Percentiles rank a stretch among this genome's conserved stretches.
phyloP scores from a whole-genome alignment of 2,888 invertebrate species.

The Andrena praecox region DNA sequence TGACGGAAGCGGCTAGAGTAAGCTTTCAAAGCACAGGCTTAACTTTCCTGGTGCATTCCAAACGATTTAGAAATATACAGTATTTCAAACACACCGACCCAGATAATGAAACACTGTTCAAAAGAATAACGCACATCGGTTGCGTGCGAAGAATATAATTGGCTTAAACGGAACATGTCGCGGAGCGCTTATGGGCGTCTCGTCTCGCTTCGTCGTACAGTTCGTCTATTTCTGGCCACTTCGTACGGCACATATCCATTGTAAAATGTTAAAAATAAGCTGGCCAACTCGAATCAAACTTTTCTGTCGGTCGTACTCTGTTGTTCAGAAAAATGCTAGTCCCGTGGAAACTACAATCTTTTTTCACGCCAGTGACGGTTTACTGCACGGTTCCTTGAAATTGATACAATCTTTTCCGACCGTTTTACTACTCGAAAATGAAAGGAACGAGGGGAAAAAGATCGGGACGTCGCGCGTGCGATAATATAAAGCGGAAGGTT shows the following conservation, averaged over 20 bases:
- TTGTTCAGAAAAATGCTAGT: not conserved
- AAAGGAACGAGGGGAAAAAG: too few species aligned
- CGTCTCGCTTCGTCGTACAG: slow-evolving; percentile 1
- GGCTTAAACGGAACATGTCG: slow-evolving; percentile 55
- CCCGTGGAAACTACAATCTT: too few species aligned
- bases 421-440: too few species aligned
- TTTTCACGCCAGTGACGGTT: too few species aligned
- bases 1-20: not conserved
- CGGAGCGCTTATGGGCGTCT: slow-evolving; percentile 26
- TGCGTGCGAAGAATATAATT: slow-evolving; percentile 53
- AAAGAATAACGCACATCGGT: slow-evolving; percentile 24
- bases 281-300: not conserved
- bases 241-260: slow-evolving; percentile 30
- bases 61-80: not conserved
- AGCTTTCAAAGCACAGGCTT: not conserved
- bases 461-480: too few species aligned
- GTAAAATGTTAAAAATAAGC: slow-evolving; percentile 49
- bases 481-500: not conserved
- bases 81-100: slow-evolving; percentile 6
- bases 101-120: slow-evolving; percentile 14
- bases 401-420: too few species aligned
- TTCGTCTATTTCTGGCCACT: slow-evolving; percentile 48
- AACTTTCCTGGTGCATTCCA: not conserved
- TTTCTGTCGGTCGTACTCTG: not conserved
- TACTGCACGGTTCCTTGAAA: too few species aligned